Conservation (phyloP, 1,140 invertebrate species). For the Megalopta genalis region DNA sequence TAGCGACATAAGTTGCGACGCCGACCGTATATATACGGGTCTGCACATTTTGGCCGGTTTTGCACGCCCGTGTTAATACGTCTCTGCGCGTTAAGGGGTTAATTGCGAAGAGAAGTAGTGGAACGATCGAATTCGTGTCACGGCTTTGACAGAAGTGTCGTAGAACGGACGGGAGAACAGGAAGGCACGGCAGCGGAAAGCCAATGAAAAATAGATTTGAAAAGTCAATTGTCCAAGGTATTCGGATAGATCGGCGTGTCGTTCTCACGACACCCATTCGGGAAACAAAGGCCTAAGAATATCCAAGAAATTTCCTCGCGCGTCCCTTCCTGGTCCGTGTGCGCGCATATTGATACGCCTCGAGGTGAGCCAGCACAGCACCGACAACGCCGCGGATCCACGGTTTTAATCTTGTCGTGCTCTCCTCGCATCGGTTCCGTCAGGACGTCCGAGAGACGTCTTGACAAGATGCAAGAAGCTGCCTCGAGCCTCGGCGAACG, state of each 20-base stretch:
- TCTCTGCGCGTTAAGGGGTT: no score
- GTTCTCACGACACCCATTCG: not conserved
- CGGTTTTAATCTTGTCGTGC: slow-evolving; percentile 40
- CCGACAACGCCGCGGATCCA: not conserved
- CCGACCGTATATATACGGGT: no score
- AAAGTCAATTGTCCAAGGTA: not conserved
- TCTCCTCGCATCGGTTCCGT: slow-evolving; percentile 14
- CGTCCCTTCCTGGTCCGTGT: slow-evolving; percentile 19
- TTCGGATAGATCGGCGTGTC: not conserved
- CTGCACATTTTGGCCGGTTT: no score
- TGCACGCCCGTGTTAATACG: no score
- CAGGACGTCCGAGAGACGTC: slow-evolving; percentile 22
- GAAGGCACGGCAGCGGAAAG: no score
- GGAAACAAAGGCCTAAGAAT: not conserved
- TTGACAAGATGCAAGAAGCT: slow-evolving; percentile 39
- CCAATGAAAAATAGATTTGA: not conserved
- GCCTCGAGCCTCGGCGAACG: slow-evolving; percentile 12
- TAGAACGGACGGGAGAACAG: not conserved
- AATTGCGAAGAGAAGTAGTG: no score
- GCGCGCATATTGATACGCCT: slow-evolving; percentile 17
- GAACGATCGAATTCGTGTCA: not conserved
- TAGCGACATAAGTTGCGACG: no score
- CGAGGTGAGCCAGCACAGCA: not conserved
- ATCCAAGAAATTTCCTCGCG: not conserved
- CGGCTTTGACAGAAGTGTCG: not conserved